Conservation (phyloP, 2,888 invertebrate genomes). For the Megaustenia siamemsis region DNA sequence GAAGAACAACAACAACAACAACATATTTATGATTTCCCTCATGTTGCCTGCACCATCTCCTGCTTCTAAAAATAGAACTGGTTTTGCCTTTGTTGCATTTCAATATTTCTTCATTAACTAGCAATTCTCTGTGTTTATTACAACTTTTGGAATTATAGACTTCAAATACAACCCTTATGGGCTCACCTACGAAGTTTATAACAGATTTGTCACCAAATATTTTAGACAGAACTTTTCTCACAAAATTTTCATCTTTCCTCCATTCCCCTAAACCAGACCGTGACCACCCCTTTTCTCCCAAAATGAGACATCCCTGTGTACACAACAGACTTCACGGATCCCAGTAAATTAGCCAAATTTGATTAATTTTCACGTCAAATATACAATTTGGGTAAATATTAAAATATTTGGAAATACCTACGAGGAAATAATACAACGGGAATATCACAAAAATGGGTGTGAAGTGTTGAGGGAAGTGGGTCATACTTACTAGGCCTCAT, state of each 20-base stretch:
- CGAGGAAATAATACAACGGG: neutral
- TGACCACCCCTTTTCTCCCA: neutral
- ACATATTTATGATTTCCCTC: no score
- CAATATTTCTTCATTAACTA: no score
- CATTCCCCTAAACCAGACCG: neutral
- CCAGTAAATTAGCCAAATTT: neutral
- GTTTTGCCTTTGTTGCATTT: neutral
- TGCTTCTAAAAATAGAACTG: conserved; percentile 30
- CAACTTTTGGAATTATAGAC: no score
- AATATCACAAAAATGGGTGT: neutral
- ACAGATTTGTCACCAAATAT: no score
- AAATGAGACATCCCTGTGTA: neutral
- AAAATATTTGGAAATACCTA: neutral
- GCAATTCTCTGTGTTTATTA: no score
- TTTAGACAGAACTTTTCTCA: no score
- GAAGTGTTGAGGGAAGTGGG: conserved; percentile 49
- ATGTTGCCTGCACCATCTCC: no score
- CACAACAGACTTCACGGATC: neutral
- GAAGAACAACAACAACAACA: no score
- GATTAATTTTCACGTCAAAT: neutral
- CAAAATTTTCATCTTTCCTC: no score
- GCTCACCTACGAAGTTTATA: no score
- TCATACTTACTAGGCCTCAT: conserved; percentile 93
- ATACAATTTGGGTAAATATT: neutral
- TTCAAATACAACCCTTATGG: no score